These are phyloP conservation scores for Anas platyrhynchos DNA, from an alignment of 2,113 vertebrate species.

Conservation along the genomic window DNA sequence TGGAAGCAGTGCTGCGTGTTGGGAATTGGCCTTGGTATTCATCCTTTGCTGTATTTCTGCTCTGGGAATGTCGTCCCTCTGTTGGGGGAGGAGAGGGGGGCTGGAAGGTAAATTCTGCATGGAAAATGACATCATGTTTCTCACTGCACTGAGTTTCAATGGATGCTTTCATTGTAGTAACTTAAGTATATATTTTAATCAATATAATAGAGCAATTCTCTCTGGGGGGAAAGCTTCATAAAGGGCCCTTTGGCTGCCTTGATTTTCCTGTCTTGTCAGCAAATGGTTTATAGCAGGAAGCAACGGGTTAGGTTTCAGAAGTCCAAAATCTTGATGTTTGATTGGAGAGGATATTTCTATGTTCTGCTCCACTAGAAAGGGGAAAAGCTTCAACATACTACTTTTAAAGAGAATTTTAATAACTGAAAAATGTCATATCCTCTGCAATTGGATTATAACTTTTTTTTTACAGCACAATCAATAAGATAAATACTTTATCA, in stretches of 20 bases:
- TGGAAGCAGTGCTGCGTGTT: not conserved
- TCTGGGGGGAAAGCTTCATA: not conserved
- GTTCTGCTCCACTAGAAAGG: not conserved
- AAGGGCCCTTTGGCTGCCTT: not conserved
- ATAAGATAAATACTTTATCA: conserved; percentile 33
- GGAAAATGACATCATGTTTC: not conserved
- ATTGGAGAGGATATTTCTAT: not conserved
- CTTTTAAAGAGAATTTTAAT: not conserved
- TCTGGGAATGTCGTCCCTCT: not conserved
- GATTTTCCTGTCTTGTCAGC: not conserved
- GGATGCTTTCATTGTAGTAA: not conserved
- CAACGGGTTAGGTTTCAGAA: not conserved
- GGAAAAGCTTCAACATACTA: not conserved
- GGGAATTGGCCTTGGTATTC: not conserved
- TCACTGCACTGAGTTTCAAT: not conserved
- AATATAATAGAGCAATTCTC: not conserved
- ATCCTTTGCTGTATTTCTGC: not conserved
- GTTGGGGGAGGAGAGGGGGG: not conserved
- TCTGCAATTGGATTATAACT: not conserved
- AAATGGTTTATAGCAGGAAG: not conserved
- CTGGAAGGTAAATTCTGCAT: not conserved
- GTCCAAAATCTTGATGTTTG: not conserved
- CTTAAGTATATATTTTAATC: not conserved
- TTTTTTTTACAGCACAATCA: not conserved
- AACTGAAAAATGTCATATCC: not conserved